A percentile compares a stretch with the other conserved stretches of the same genome.
These are phyloP conservation scores for Smittia sp. DNA, from an alignment of 2,888 invertebrate species.

Conservation along the genomic window DNA sequence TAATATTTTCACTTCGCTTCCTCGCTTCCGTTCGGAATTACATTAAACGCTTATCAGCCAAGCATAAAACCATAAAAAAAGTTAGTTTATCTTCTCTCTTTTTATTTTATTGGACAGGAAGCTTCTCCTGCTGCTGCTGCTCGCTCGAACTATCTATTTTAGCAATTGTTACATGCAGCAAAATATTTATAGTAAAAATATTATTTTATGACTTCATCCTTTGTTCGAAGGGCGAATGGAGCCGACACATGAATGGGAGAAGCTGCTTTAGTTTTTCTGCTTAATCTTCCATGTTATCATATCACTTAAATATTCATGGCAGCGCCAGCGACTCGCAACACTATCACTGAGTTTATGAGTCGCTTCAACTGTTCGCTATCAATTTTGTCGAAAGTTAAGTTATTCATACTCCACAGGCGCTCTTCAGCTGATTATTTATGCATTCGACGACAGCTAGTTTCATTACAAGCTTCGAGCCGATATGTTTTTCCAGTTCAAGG, in stretches of 20 bases:
- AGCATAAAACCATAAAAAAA: neutral
- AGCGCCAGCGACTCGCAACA: neutral
- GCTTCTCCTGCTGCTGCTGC: conserved; percentile 18
- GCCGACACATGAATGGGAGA: no score
- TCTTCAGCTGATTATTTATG: conserved; percentile 22
- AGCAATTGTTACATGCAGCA: conserved; percentile 15
- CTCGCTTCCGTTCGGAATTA: conserved; percentile 15
- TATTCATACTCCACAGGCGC: conserved; percentile 30
- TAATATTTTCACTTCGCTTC: neutral
- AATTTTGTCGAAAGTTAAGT: conserved; percentile 9
- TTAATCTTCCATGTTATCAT: conserved; percentile 15
- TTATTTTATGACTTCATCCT: conserved; percentile 37
- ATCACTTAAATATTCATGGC: conserved; percentile 23
- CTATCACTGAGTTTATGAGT: neutral
- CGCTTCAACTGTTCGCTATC: neutral
- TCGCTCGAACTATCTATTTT: neutral
- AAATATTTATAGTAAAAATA: conserved; percentile 34
- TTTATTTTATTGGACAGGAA: conserved; percentile 7
- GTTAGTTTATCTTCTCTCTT: conserved; percentile 20
- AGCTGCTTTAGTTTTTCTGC: neutral
- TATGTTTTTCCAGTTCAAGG: no score
- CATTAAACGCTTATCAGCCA: conserved; percentile 37
- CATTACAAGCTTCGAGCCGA: no score
- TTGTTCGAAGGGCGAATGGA: neutral
- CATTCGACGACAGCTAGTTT: conserved; percentile 24